Conservation (phyloP, 2,797 vertebrate genomes). For the Epinephelus coioides region DNA sequence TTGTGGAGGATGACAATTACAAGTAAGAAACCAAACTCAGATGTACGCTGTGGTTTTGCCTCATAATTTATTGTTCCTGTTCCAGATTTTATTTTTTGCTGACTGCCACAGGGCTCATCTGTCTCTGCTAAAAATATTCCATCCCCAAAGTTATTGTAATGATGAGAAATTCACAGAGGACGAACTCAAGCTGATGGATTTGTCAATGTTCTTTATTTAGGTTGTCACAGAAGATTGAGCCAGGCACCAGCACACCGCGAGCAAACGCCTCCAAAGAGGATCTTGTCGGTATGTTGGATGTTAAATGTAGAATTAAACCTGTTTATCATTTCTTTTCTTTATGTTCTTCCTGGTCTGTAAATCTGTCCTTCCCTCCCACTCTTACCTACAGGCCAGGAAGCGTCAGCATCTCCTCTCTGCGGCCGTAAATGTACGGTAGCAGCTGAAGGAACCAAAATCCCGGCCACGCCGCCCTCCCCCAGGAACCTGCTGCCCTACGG, state of each 20-base stretch:
- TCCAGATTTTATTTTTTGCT: not conserved
- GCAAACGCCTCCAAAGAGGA: constrained; percentile 96
- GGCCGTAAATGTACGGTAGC: constrained; percentile 87
- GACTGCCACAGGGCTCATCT: not conserved
- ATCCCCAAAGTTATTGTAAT: not conserved
- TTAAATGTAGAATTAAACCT: not conserved
- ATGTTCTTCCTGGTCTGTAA: not conserved
- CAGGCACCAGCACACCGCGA: constrained; percentile 95
- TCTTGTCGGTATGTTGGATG: constrained; percentile 88
- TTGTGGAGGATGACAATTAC: constrained; percentile 99
- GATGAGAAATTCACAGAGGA: not conserved
- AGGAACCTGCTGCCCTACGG: constrained; percentile 94
- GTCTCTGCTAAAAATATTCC: not conserved
- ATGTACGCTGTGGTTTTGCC: not conserved
- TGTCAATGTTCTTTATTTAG: constrained; percentile 73
- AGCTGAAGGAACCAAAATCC: constrained; percentile 89
- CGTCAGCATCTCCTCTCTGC: constrained; percentile 92
- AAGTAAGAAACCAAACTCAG: constrained; percentile 87
- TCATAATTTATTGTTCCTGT: not conserved
- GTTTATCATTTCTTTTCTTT: not conserved
- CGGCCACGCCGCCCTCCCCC: constrained; percentile 94
- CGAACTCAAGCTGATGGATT: not conserved
- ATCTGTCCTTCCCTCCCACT: not conserved
- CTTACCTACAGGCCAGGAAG: constrained; percentile 88
- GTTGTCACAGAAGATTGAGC: constrained; percentile 98